phyloP scores from a whole-genome alignment of 2,113 vertebrate species.

The Cochlearius cochlearius region DNA sequence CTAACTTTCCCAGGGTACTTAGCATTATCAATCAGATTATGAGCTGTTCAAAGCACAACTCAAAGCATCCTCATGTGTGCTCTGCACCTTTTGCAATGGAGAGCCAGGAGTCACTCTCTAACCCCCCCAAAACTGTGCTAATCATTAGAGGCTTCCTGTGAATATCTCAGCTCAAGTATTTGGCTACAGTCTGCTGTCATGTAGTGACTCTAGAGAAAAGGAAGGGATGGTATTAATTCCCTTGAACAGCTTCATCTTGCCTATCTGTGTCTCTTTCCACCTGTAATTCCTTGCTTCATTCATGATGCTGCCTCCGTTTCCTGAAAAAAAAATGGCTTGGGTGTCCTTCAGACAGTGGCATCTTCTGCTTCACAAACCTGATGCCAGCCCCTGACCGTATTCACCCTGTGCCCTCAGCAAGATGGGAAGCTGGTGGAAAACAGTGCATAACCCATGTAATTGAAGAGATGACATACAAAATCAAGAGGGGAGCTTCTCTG shows the following conservation, averaged over 20 bases:
- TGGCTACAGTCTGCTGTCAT: neutral
- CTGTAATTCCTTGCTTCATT: neutral
- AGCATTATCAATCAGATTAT: neutral
- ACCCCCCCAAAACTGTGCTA: neutral
- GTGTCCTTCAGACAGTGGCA: neutral
- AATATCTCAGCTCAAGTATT: neutral
- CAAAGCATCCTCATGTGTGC: rapidly evolving
- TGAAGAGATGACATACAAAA: neutral
- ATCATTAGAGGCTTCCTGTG: neutral
- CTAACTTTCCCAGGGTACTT: neutral
- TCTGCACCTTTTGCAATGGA: neutral
- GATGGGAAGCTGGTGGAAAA: neutral
- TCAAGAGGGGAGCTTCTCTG: neutral
- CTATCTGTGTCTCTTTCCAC: neutral
- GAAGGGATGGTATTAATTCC: neutral
- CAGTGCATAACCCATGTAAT: neutral
- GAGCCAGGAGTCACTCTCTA: neutral
- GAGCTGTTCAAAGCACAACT: neutral
- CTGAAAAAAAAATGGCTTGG: neutral
- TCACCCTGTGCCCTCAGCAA: neutral
- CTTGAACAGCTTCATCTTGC: neutral
- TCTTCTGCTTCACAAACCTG: neutral
- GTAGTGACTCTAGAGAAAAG: neutral
- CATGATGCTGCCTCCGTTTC: neutral
- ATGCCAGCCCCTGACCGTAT: neutral